Percentiles rank a stretch among this genome's conserved stretches.
Conservation (phyloP, 1,140 invertebrate species). For the Caerostris darwini region DNA sequence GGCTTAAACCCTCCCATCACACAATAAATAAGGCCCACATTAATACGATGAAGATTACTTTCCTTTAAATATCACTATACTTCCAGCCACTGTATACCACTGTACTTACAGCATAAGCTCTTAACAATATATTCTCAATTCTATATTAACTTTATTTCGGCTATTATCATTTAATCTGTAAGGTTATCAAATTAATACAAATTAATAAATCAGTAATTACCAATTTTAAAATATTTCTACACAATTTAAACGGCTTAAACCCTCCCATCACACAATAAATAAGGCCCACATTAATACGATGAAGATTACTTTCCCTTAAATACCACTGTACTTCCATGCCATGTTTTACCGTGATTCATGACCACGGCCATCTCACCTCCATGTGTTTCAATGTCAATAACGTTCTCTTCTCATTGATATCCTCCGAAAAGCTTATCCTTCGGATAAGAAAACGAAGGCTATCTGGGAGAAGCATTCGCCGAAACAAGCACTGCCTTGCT, state of each 20-base stretch:
- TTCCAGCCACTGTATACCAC: not conserved
- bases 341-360: constrained; percentile 40
- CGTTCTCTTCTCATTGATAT: constrained; percentile 51
- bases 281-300: not conserved
- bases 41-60: not conserved
- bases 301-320: constrained; percentile 43
- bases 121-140: too few relatives aligned
- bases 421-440: constrained; percentile 51
- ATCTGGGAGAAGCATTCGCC: constrained; percentile 43
- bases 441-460: constrained; percentile 52
- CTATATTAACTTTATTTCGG: too few relatives aligned
- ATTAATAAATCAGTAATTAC: too few relatives aligned
- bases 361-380: constrained; percentile 25
- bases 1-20: too few relatives aligned
- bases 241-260: not conserved
- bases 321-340: not conserved
- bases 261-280: not conserved
- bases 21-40: not conserved
- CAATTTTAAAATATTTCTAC: too few relatives aligned
- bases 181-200: too few relatives aligned
- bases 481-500: constrained; percentile 21
- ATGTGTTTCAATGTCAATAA: constrained; percentile 61
- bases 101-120: not conserved
- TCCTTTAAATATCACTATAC: not conserved
- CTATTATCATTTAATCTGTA: too few relatives aligned